Percentiles rank a stretch among this genome's conserved stretches.
Evolutionary conservation across 2,888 invertebrate species (phyloP).

Genomic region (Aethes cnicana): DNA sequence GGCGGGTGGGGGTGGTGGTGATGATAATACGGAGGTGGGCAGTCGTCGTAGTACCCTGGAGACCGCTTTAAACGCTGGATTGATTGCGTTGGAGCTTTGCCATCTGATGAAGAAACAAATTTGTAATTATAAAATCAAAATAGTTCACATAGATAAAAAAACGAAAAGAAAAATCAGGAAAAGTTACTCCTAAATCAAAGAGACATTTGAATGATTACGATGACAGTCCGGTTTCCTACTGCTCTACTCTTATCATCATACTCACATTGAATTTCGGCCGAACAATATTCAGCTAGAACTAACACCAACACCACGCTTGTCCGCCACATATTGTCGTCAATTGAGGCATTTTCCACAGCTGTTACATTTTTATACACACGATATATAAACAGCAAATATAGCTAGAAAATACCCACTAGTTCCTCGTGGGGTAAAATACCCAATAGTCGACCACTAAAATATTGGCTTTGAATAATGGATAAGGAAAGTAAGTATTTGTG

Average conservation of each 20-base stretch:
- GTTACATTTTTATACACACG: constrained; percentile 59
- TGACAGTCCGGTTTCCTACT: too few species aligned
- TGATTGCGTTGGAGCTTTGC: constrained; percentile 29
- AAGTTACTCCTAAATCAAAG: too few species aligned
- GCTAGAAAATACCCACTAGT: constrained; percentile 39
- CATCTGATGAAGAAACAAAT: constrained; percentile 44
- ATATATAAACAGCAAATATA: constrained; percentile 44
- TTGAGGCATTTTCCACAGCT: constrained; percentile 38
- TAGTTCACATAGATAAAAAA: too few species aligned
- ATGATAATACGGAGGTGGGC: constrained; percentile 33
- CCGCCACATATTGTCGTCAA: constrained; percentile 56
- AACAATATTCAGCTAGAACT: constrained; percentile 40
- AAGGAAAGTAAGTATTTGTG: too few species aligned
- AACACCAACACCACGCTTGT: constrained; percentile 44
- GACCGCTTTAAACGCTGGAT: constrained; percentile 56
- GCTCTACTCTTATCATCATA: too few species aligned
- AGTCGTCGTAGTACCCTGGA: constrained; percentile 45
- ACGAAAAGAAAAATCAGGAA: too few species aligned
- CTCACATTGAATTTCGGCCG: constrained; percentile 52
- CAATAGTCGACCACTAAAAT: not conserved
- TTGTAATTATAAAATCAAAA: not conserved
- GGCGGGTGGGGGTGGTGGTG: constrained; percentile 35
- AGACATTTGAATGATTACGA: too few species aligned
- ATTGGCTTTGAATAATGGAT: too few species aligned
- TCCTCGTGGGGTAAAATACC: constrained; percentile 4